Base-by-base conservation (phyloP, 2,113 vertebrate genomes). In the Dipodomys ordii region DNA sequence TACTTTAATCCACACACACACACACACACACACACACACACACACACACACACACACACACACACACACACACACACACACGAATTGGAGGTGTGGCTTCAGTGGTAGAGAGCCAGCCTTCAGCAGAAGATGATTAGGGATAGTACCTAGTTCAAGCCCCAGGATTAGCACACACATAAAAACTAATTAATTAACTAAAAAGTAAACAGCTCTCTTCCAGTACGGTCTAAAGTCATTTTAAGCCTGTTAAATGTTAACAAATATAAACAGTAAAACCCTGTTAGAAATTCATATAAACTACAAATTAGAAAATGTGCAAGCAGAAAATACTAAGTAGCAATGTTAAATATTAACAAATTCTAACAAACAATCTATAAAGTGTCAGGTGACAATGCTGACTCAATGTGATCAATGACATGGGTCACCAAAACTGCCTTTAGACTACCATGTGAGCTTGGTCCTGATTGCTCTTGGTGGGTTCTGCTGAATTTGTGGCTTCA, bases 161-260 rank as follows among this genome's bases (percentile, higher is more conserved):
- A 57, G 15, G 53, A 57, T 16, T 57, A 57, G 15, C 53, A 57
- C 15, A 57, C 53, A 57, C 53, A 13, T 57, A 57, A 57, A 57
- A 57, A 57, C 53, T 57, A 57, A 57, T 57, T 57, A 57, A 57
- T 57, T 13, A 39, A 39, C 39, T 39, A 39, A 39, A 39, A 39
- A 39, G 39, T 39, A 39, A 39, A 76, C n/a, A 28, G 32, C 15
- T 89, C 53, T 22, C 39, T 39, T 39, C 39, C 39, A 94, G 6
- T 15, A 28, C 10, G 68, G 23, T 81, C 4, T 71, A 53, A 83
- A 83, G 72, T 57, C 73, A 69, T 74, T 80, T 84, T 64, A 46
- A 62, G 60, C 76, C 27, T 92, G 49, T 77, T 76, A 80, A 35
- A 53, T 80, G 71, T 44, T 83, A 80, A 88, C 16, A 89, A 93